Conservation (phyloP, 2,888 invertebrate species). For the Magallana nippona region DNA sequence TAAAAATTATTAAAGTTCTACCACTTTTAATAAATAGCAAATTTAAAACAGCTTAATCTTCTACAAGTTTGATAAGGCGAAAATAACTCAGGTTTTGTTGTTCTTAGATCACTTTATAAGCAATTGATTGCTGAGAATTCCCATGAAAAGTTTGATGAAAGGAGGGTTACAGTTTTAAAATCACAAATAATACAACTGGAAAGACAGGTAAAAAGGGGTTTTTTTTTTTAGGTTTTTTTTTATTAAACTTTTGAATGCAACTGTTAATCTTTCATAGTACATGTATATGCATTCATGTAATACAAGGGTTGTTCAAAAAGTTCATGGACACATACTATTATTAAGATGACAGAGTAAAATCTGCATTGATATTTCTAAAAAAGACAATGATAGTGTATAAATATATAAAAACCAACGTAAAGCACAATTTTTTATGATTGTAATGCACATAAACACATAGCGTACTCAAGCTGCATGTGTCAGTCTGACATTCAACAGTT, state of each 20-base stretch:
- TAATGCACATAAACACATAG: not conserved
- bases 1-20: too few relatives aligned
- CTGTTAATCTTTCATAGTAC: too few relatives aligned
- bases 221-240: too few relatives aligned
- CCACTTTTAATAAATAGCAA: too few relatives aligned
- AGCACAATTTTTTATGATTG: not conserved
- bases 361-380: not conserved
- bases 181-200: conserved; percentile 77
- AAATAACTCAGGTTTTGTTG: too few relatives aligned
- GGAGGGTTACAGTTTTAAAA: conserved; percentile 75
- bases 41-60: too few relatives aligned
- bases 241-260: not conserved
- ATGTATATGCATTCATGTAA: too few relatives aligned
- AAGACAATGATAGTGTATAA: not conserved
- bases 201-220: conserved; percentile 70
- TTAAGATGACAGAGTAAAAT: not conserved
- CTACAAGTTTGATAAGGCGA: not conserved
- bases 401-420: not conserved
- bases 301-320: conserved; percentile 7
- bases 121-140: conserved; percentile 71
- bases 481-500: not conserved
- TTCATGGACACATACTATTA: not conserved
- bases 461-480: not conserved
- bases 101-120: conserved; percentile 66
- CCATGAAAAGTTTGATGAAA: conserved; percentile 77